A percentile compares a stretch with the other conserved stretches of the same genome.
Evolutionary conservation across 2,888 invertebrate genomes (phyloP).

Genomic region (Alcis repandata): DNA sequence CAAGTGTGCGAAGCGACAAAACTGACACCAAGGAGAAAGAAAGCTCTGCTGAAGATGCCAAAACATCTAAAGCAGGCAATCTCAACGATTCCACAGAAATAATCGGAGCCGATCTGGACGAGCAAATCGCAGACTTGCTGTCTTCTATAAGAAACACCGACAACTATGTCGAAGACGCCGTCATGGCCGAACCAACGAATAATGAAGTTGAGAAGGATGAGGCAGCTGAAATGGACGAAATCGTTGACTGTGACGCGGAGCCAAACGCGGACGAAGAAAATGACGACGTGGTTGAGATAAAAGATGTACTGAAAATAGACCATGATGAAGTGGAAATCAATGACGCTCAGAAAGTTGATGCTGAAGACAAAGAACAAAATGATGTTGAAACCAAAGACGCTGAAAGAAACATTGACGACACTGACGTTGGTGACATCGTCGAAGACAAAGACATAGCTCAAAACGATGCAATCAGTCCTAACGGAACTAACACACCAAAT

Average conservation of each 20-base stretch:
- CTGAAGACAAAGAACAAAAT: background rate
- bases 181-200: background rate
- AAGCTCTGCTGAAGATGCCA: slow-evolving; percentile 36
- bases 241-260: background rate
- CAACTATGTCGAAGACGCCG: slow-evolving; percentile 31
- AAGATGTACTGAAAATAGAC: slow-evolving; percentile 5
- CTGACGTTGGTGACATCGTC: slow-evolving; percentile 27
- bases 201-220: background rate
- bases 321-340: slow-evolving; percentile 10
- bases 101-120: slow-evolving; percentile 55
- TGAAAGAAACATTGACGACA: no score
- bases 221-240: background rate
- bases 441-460: slow-evolving; percentile 16
- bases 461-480: slow-evolving; percentile 22
- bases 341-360: slow-evolving; percentile 20
- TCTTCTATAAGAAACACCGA: slow-evolving; percentile 60
- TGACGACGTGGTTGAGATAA: background rate
- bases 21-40: slow-evolving; percentile 35
- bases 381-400: slow-evolving; percentile 15
- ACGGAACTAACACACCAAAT: slow-evolving; percentile 5
- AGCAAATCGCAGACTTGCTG: slow-evolving; percentile 68
- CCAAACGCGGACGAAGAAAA: slow-evolving; percentile 1
- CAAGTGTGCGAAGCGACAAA: slow-evolving; percentile 51
- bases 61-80: slow-evolving; percentile 34
- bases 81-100: slow-evolving; percentile 31